A percentile compares a stretch with the other conserved stretches of the same genome.
Conservation (phyloP, 2,888 invertebrate species). For the Crioceris asparagi region DNA sequence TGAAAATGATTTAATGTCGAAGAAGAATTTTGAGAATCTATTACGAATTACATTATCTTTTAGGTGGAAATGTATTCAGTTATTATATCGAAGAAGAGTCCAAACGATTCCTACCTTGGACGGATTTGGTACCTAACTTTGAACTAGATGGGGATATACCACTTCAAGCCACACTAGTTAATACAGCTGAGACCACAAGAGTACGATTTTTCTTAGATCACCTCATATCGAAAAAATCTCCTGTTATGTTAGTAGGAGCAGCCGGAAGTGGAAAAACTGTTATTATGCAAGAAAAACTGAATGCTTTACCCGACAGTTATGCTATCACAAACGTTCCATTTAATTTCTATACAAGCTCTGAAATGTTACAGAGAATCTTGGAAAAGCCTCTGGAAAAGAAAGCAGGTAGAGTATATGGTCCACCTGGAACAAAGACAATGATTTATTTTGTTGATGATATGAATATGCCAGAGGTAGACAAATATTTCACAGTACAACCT, state of each 20-base stretch:
- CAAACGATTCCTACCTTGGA: slow-evolving; percentile 81
- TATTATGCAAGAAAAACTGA: slow-evolving; percentile 75
- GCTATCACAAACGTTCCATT: slow-evolving; percentile 83
- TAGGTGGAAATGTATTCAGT: slow-evolving; percentile 81
- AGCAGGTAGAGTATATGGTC: slow-evolving; percentile 86
- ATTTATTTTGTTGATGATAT: slow-evolving; percentile 92
- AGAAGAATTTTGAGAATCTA: no score
- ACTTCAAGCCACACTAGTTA: slow-evolving; percentile 64
- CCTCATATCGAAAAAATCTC: slow-evolving; percentile 63
- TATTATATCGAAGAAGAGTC: slow-evolving; percentile 81
- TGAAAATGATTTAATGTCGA: no score
- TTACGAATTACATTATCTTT: no score
- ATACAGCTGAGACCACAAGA: slow-evolving; percentile 82
- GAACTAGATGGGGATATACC: slow-evolving; percentile 81
- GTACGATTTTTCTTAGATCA: slow-evolving; percentile 76
- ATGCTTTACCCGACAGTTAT: slow-evolving; percentile 61
- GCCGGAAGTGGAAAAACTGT: slow-evolving; percentile 91
- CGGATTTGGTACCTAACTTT: slow-evolving; percentile 65
- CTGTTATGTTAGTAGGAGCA: slow-evolving; percentile 83
- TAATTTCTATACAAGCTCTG: slow-evolving; percentile 91
- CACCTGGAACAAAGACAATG: slow-evolving; percentile 84
- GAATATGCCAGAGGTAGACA: slow-evolving; percentile 96
- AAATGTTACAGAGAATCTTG: slow-evolving; percentile 77
- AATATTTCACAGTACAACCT: slow-evolving; percentile 89
- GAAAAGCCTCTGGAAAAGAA: slow-evolving; percentile 93